Conservation (phyloP, 2,888 invertebrate genomes). For the Polymixis lichenea region DNA sequence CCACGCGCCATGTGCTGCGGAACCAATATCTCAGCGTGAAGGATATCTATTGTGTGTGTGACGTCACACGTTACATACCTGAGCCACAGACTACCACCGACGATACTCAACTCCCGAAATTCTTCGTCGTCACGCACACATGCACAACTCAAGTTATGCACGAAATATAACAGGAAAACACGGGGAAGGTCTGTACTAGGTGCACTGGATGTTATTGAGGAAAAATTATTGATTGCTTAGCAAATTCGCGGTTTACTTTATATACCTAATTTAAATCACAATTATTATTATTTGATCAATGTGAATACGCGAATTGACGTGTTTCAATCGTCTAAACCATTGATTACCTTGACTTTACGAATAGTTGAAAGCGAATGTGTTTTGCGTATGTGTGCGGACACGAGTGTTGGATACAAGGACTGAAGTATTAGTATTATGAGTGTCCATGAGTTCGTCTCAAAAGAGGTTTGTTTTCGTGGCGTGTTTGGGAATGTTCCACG, state of each 20-base stretch:
- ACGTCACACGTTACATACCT: constrained; percentile 14
- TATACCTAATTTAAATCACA: too few relatives aligned
- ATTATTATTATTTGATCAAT: too few relatives aligned
- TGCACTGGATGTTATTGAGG: too few relatives aligned
- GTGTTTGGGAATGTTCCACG: constrained; percentile 5
- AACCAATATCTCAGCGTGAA: constrained; percentile 30
- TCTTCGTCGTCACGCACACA: neutral
- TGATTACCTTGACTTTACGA: neutral
- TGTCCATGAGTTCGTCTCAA: neutral
- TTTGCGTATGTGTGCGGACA: neutral
- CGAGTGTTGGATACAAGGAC: too few relatives aligned
- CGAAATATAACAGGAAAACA: neutral
- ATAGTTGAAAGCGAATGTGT: neutral
- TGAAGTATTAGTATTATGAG: neutral
- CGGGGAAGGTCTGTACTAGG: too few relatives aligned
- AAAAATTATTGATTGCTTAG: neutral
- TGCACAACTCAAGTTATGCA: too few relatives aligned
- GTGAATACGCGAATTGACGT: too few relatives aligned
- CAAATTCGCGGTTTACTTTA: neutral
- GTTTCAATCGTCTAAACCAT: neutral
- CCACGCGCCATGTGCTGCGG: neutral
- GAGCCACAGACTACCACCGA: neutral
- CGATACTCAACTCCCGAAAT: neutral
- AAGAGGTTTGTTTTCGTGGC: neutral
- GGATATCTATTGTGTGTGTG: constrained; percentile 13